These are phyloP conservation scores for Gerris lacustris DNA, from an alignment of 2,888 invertebrate species.

Conservation along the genomic window DNA sequence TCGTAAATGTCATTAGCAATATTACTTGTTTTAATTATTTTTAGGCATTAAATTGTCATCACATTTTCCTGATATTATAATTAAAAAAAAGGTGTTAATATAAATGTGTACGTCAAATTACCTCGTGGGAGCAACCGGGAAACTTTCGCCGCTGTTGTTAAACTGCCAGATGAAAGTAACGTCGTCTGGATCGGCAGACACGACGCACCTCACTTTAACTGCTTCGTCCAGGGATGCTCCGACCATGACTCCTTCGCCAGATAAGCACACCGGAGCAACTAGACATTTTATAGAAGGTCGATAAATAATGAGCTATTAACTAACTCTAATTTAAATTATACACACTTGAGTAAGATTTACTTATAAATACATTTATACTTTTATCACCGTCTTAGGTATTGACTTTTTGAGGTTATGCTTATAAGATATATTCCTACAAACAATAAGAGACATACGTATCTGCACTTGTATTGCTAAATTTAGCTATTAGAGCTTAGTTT, in stretches of 20 bases:
- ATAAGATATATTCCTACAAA: no score
- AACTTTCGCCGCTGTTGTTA: slow-evolving; percentile 33
- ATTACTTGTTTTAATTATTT: no score
- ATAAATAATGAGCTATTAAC: neutral
- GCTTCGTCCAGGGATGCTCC: slow-evolving; percentile 77
- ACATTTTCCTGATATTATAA: no score
- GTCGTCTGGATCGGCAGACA: slow-evolving; percentile 30
- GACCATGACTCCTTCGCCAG: slow-evolving; percentile 59
- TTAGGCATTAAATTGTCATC: no score
- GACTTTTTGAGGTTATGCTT: no score
- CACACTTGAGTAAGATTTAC: neutral
- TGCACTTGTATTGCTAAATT: no score
- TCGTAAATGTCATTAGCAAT: no score
- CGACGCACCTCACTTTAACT: slow-evolving; percentile 49
- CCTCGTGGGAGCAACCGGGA: slow-evolving; percentile 36
- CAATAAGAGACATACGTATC: no score
- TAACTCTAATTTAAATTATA: neutral
- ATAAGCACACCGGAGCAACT: slow-evolving; percentile 74
- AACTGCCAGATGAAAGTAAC: slow-evolving; percentile 31
- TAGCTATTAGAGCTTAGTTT: no score
- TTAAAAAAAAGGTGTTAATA: no score
- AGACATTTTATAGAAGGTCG: slow-evolving; percentile 24
- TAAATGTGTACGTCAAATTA: slow-evolving; percentile 28
- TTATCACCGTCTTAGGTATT: no score
- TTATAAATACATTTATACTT: no score